Evolutionary conservation across 1,140 invertebrate species (phyloP).

Genomic region (Drosophila rufa): DNA sequence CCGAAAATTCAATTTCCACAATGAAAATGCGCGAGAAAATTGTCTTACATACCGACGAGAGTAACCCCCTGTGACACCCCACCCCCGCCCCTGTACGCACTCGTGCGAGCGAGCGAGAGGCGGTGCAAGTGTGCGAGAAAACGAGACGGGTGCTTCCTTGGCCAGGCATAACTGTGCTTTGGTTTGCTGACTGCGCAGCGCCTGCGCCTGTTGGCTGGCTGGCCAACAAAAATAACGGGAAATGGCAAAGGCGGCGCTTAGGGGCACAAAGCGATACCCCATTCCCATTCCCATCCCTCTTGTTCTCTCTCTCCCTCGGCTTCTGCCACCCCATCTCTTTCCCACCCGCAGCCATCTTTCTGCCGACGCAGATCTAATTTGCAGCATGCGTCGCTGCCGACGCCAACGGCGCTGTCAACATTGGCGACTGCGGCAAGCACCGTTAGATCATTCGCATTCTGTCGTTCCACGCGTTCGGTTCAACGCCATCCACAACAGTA

Average conservation of each 20-base stretch:
- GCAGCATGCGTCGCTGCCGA: slow-evolving; percentile 14
- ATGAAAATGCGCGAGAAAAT: slow-evolving; percentile 83
- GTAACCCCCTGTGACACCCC: slow-evolving; percentile 13
- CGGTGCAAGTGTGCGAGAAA: slow-evolving; percentile 10
- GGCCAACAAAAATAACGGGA: slow-evolving; percentile 65
- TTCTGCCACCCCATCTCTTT: slow-evolving; percentile 49
- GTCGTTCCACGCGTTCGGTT: slow-evolving; percentile 76
- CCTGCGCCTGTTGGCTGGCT: slow-evolving; percentile 49
- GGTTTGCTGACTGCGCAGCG: slow-evolving; percentile 66
- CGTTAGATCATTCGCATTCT: slow-evolving; percentile 79
- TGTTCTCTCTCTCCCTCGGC: background rate
- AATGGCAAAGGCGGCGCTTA: slow-evolving; percentile 80
- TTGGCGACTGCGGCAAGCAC: slow-evolving; percentile 56
- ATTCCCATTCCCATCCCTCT: slow-evolving; percentile 5
- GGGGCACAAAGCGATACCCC: slow-evolving; percentile 31
- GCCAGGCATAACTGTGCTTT: slow-evolving; percentile 46
- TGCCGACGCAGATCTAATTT: slow-evolving; percentile 60
- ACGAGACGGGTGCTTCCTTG: slow-evolving; percentile 16
- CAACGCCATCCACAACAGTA: slow-evolving; percentile 14
- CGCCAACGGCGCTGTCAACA: slow-evolving; percentile 45
- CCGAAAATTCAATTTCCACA: slow-evolving; percentile 84
- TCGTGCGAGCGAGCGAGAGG: slow-evolving; percentile 8
- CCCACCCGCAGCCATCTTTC: slow-evolving; percentile 47
- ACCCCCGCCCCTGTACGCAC: background rate
- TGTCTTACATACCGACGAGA: slow-evolving; percentile 62